Base-by-base conservation (phyloP, 2,888 invertebrate species). In the Drosophila merina region DNA sequence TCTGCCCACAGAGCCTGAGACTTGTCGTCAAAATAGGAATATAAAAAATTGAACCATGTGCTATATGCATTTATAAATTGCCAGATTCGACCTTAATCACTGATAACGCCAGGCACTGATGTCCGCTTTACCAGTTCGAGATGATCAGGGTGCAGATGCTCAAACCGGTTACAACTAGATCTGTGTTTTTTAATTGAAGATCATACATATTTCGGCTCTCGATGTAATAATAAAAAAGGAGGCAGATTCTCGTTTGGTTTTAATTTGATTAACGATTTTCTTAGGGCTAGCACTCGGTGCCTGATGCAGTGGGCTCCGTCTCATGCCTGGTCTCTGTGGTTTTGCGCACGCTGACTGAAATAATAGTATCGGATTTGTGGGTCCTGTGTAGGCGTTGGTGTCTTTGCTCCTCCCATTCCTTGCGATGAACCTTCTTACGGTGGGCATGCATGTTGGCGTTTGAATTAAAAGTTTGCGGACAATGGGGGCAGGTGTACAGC, bases 401-500 rank as follows among this genome's bases (percentile, higher is more conserved):
- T 7, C 84, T 79, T 5, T 60, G 60, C 58, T 89, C 89, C 50
- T 89, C 89, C 90, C 90, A 90, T 63, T 91, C 91, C 38, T 87
- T 86, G 20, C 88, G 90, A 58, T 91, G 89, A 14, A 88, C 81
- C 64, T 91, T 91, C 62, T 92, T 92, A 33, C 91, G 87, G 76
- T 92, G 92, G 6, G 91, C 89, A 77, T 92, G 91, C 89, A 91
- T 91, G 69, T 92, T 92, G n/a, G 91, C 91, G 78, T 90, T 90
- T 2, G 91, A 91, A 62, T 91, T 92, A 67, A 92, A 92, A 4
- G 91, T 92, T 77, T 90, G 90, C 2, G 91, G 83, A 56, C 92
- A 92, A 63, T 91, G 90, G 0, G 90, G 90, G 47, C 92, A 92
- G 52, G 88, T 90, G 71, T 92, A 92, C 2, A 92, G 73, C 57